Conservation (phyloP, 2,797 vertebrate genomes). For the Ctenopoma kingsleyae region DNA sequence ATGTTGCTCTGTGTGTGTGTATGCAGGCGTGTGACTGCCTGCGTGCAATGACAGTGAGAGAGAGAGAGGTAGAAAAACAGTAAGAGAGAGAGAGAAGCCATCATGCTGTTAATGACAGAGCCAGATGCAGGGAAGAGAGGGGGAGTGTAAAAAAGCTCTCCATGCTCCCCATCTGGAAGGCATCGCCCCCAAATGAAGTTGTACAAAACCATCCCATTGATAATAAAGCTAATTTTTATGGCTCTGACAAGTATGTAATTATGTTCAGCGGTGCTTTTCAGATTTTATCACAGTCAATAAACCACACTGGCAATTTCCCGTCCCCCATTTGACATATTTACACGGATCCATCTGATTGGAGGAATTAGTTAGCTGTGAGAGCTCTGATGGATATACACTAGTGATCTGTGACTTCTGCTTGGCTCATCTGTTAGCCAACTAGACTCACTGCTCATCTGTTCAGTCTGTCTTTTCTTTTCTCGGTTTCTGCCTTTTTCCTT, state of each 20-base stretch:
- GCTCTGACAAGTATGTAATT: slow-evolving; percentile 99
- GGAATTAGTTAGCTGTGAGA: slow-evolving; percentile 98
- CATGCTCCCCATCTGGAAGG: slow-evolving; percentile 98
- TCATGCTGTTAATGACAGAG: slow-evolving; percentile 91
- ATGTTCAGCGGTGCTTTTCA: slow-evolving; percentile 99
- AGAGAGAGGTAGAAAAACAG: slow-evolving; percentile 43
- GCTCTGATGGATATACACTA: slow-evolving; percentile 99
- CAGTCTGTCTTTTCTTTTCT: slow-evolving; percentile 65
- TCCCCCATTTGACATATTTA: slow-evolving; percentile 99
- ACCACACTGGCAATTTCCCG: slow-evolving; percentile 98
- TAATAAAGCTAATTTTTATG: slow-evolving; percentile 99
- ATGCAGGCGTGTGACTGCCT: slow-evolving; percentile 48
- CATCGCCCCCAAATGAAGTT: slow-evolving; percentile 99
- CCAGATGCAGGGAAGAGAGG: slow-evolving; percentile 95
- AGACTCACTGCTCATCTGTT: slow-evolving; percentile 75
- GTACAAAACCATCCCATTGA: slow-evolving; percentile 99
- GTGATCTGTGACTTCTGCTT: slow-evolving; percentile 95
- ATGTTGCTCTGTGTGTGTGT: slow-evolving; percentile 34
- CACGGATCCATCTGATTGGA: slow-evolving; percentile 99
- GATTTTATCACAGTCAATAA: slow-evolving; percentile 99
- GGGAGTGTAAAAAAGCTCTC: slow-evolving; percentile 96
- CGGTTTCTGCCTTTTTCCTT: slow-evolving; percentile 37
- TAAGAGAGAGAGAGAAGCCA: slow-evolving; percentile 75
- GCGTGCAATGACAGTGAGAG: slow-evolving; percentile 45
- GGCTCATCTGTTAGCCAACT: slow-evolving; percentile 82